Conservation (phyloP, 2,797 vertebrate genomes). For the Pseudomugil gertrudae region DNA sequence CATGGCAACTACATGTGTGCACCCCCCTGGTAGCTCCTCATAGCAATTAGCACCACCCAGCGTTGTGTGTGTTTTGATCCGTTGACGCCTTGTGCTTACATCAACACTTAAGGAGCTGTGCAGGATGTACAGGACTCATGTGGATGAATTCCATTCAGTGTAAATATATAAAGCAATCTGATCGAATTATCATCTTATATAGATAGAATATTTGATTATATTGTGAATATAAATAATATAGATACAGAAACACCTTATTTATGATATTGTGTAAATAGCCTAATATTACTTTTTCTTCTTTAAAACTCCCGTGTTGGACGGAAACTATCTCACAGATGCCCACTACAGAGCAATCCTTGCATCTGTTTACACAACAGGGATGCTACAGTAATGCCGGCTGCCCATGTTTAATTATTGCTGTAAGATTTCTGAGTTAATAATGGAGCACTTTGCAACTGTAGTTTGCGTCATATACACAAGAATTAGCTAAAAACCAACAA, state of each 20-base stretch:
- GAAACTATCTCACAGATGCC: constrained; percentile 15
- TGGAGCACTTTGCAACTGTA: constrained; percentile 4
- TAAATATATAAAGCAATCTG: constrained; percentile 61
- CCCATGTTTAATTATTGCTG: constrained; percentile 18
- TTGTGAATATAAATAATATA: constrained; percentile 67
- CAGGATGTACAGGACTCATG: constrained; percentile 55
- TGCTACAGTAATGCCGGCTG: constrained; percentile 33
- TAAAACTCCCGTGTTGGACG: constrained; percentile 37
- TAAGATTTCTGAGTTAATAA: not conserved
- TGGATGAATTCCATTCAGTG: constrained; percentile 41
- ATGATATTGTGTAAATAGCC: constrained; percentile 63
- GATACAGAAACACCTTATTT: constrained; percentile 49
- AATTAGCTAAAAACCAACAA: constrained; percentile 30
- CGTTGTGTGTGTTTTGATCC: constrained; percentile 59
- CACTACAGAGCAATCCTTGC: constrained; percentile 15
- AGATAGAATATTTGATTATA: constrained; percentile 62
- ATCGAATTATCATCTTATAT: constrained; percentile 48
- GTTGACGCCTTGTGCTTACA: constrained; percentile 37
- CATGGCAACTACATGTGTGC: constrained; percentile 46
- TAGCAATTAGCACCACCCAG: constrained; percentile 37
- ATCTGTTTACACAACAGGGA: constrained; percentile 32
- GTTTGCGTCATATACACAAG: constrained; percentile 22
- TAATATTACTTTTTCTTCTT: constrained; percentile 40
- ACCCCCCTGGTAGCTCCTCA: constrained; percentile 6
- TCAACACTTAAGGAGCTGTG: constrained; percentile 40